These are phyloP conservation scores for Poecilia gillii DNA, from an alignment of 2,797 vertebrate genomes.

Conservation along the genomic window DNA sequence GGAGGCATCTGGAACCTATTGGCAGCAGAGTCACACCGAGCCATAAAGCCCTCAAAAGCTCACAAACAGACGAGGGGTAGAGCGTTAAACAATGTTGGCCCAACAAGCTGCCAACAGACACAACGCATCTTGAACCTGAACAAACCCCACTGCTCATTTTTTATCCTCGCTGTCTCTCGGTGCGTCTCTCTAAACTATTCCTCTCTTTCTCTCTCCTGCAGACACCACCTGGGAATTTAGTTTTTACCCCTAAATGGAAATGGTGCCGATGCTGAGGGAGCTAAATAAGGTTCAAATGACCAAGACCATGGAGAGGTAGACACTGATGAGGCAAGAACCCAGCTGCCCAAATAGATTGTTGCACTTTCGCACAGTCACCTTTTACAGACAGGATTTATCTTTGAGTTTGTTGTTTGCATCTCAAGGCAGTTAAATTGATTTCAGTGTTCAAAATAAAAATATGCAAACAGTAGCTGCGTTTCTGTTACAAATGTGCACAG, in stretches of 20 bases:
- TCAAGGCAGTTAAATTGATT: not conserved
- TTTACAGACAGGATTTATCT: constrained; percentile 19
- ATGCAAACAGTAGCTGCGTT: no score
- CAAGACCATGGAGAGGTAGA: constrained; percentile 51
- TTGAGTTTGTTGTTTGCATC: not conserved
- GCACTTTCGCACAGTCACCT: constrained; percentile 12
- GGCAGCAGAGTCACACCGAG: constrained; percentile 82
- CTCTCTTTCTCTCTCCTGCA: constrained; percentile 50
- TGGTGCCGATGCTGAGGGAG: constrained; percentile 66
- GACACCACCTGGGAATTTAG: constrained; percentile 76
- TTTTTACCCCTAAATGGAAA: constrained; percentile 78
- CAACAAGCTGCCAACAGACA: constrained; percentile 79
- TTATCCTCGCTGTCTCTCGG: constrained; percentile 73
- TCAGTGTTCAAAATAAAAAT: not conserved
- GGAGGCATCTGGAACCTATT: constrained; percentile 85
- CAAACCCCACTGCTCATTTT: constrained; percentile 76
- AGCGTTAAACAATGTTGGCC: constrained; percentile 80
- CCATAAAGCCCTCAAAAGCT: constrained; percentile 84
- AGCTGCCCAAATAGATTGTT: constrained; percentile 53
- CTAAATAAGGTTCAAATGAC: constrained; percentile 59
- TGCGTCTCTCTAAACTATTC: constrained; percentile 64
- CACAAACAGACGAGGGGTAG: constrained; percentile 80
- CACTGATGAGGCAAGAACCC: constrained; percentile 52
- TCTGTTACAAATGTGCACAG: no score
- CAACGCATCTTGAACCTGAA: constrained; percentile 80